phyloP scores from a whole-genome alignment of 2,888 invertebrate genomes.

The Onthophagus sagittarius region DNA sequence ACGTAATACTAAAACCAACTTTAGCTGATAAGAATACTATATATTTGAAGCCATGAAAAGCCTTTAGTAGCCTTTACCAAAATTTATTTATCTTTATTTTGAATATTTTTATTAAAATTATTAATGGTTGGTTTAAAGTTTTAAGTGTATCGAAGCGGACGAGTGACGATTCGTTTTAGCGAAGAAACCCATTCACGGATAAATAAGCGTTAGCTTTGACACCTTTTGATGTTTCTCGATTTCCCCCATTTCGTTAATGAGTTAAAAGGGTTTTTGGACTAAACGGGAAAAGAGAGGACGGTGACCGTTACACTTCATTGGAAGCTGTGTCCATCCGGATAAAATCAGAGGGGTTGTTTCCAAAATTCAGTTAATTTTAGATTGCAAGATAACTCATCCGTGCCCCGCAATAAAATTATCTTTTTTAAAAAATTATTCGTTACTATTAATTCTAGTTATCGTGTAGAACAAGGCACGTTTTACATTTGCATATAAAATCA shows the following conservation, averaged over 20 bases:
- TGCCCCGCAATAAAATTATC: too few relatives aligned
- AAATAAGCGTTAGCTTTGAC: slow-evolving; percentile 22
- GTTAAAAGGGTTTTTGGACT: slow-evolving; percentile 1
- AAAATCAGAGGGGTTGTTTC: background rate
- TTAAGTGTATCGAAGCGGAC: slow-evolving; percentile 12
- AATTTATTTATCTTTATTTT: background rate
- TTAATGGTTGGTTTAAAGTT: slow-evolving; percentile 6
- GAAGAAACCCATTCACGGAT: slow-evolving; percentile 22
- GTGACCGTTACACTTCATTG: slow-evolving; percentile 1
- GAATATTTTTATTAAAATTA: too few relatives aligned
- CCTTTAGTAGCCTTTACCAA: too few relatives aligned
- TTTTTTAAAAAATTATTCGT: too few relatives aligned
- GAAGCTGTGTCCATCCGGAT: background rate
- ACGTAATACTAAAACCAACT: too few relatives aligned
- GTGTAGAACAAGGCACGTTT: background rate
- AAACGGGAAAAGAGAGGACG: background rate
- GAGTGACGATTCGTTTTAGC: slow-evolving; percentile 17
- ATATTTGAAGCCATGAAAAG: too few relatives aligned
- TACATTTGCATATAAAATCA: background rate
- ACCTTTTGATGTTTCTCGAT: slow-evolving; percentile 23
- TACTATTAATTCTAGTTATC: background rate
- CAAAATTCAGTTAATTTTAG: background rate
- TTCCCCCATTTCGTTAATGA: slow-evolving; percentile 3
- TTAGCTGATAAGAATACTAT: too few relatives aligned
- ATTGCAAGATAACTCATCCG: too few relatives aligned